Base-by-base conservation (phyloP, 2,113 vertebrate genomes). In the Percopsis transmontana region DNA sequence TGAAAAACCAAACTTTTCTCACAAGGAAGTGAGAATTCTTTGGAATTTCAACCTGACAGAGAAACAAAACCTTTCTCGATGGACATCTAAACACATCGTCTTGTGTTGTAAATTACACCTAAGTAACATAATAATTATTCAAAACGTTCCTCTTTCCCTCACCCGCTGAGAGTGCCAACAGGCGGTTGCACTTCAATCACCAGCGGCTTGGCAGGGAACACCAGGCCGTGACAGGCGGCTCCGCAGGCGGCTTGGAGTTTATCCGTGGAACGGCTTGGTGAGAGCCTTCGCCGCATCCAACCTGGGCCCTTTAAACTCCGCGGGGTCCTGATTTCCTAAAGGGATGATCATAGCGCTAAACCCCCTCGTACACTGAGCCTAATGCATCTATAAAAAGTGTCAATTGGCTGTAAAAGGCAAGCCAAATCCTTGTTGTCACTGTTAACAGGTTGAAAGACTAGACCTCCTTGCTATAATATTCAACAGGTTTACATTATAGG, bases 41-140 rank as follows among this genome's bases (percentile, higher is more conserved):
- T 66, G 6, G 57, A 0, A 85, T 80, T 85, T 68, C 39, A 66
- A 79, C 70, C 6, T 13, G 41, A 71, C 52, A 54, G 38, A 48
- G 53, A 70, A 23, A 44, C 54, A 57, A 62, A 41, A 16, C 8
- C 65, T 66, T 77, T 88, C 58, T 45, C 56, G 58, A 76, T 73
- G 63, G 14, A 64, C 57, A 70, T 63, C 70, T 65, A 78, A 82
- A 80, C 68, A 62, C 27, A 4, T 60, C 16, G 82, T 77, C 84
- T 90, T 91, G 89, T 91, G 88, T 90, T 91, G 89, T 89, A 89
- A 91, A 92, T 91, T 80, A 82, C 88, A 81, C 85, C 76, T 79
- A 60, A 91, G 87, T 88, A 89, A 91, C 88, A 91, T 89, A 77
- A 91, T 89, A 86, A 92, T 91, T 88, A 90, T 91, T 84, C 73